Percentiles rank a stretch among this genome's conserved stretches.
These are phyloP conservation scores for Lymantria dispar DNA, from an alignment of 2,888 invertebrate species.

Conservation along the genomic window DNA sequence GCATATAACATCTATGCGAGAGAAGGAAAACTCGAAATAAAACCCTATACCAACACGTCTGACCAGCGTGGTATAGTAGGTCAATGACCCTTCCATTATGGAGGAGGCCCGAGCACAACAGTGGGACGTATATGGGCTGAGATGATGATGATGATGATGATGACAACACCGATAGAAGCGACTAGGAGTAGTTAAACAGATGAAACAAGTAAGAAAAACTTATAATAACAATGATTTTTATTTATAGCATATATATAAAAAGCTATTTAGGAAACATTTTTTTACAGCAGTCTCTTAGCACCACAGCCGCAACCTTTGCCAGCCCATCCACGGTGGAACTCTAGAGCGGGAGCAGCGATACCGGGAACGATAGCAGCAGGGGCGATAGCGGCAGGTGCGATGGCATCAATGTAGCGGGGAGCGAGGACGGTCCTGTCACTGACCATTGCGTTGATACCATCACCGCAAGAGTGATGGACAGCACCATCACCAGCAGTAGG, in stretches of 20 bases:
- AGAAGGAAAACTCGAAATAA: no score
- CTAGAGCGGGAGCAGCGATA: not conserved
- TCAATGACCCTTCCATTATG: no score
- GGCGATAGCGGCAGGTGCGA: constrained; percentile 3
- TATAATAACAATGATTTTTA: no score
- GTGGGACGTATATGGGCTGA: no score
- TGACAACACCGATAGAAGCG: constrained; percentile 3
- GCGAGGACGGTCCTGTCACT: not conserved
- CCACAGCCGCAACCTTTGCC: not conserved
- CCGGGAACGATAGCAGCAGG: not conserved
- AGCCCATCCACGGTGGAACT: not conserved
- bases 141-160: no score
- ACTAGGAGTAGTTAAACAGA: not conserved
- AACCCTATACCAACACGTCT: no score
- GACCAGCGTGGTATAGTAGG: no score
- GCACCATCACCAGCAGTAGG: constrained; percentile 45
- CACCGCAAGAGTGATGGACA: constrained; percentile 34
- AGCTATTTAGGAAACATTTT: no score
- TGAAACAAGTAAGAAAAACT: no score
- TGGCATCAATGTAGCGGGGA: not conserved
- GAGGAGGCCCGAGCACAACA: no score
- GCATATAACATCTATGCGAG: no score
- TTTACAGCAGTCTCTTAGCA: not conserved
- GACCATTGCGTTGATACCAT: not conserved
- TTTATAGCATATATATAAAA: no score